Base-by-base conservation (phyloP, 2,888 invertebrate species). In the Amphipoea oculea region DNA sequence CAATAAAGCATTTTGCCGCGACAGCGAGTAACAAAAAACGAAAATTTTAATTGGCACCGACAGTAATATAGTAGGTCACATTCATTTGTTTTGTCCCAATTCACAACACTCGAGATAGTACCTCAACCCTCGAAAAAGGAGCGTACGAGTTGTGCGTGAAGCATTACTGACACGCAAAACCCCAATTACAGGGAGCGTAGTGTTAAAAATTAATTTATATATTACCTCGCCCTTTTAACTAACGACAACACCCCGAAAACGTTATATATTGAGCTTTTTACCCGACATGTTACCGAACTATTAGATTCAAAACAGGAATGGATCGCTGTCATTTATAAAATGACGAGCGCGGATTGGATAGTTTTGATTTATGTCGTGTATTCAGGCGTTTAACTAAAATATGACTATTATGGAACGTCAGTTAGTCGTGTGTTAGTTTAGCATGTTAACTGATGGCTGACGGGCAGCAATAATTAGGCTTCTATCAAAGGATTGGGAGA, bases 181-280 rank as follows among this genome's bases (percentile, higher is more conserved):
- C 86, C 90, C 94, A 94, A 96, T 96, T 95, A 95, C 91, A 92
- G 91, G 87, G 91, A 89, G 86, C 88, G 88, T 84, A 88, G 93
- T 92, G 95, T 95, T 96, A 95, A 96, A 95, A 95, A 95, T 94
- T 95, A 94, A 95, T 95, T 94, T 92, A 89, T 90, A 90, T 87
- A 91, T 87, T 88, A 88, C 90, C 90, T 88, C 89, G 88, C 90
- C 86, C 88, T 91, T 91, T 91, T 89, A 89, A 85, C 87, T 88
- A 87, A 84, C 84, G 85, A 83, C 86, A 79, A 79, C 77, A 79
- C 54, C 79, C 78, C 80, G 73, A 67, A 82, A 85, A 78, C 83
- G 82, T 86, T 90, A 89, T 90, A 87, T 85, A 88, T 89, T 84
- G 88, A 83, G 70, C 48, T 85, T 86, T 90, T 86, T 83, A 75